Evolutionary conservation across 2,113 vertebrate species (phyloP), one percentile per base, ranked within the genome.

Genomic region (Prochilodus magdalenae): DNA sequence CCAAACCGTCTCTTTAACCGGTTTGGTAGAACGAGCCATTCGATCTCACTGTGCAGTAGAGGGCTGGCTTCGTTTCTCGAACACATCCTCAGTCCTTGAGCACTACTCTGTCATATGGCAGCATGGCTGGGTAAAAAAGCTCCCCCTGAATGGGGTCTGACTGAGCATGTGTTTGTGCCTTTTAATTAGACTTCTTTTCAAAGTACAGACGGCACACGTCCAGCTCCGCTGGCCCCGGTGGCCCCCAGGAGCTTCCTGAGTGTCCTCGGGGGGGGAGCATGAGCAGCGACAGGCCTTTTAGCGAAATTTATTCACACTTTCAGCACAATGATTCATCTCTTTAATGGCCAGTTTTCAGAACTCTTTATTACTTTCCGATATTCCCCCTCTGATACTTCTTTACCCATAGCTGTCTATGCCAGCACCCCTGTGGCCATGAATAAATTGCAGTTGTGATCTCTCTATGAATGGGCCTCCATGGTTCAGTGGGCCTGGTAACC

Each of bases 361-460:
- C 22, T 73, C 79, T 66, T 85, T 79, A 69, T 73, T 85, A 40
- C 70, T 69, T 62, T 78, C 22, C 30, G 44, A 80, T 63, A 70
- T 79, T 76, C 83, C 49, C 62, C 59, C 36, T 76, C 60, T 76
- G 63, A 63, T 60, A 67, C 65, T 49, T 75, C 36, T 33, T 26
- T 71, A 20, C 16, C 40, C 33, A 47, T 76, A 51, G 63, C 71
- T 57, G 71, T 69, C 57, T 60, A 59, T 77, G 77, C 55, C 77
- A 49, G n/a, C 10, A 2, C 51, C 67, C 73, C 40, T 75, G 75
- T 49, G 30, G 57, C 66, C n/a, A 80, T 65, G 57, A 76, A 80
- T 73, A 36, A 76, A 72, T 71, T 77, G 79, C 51, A 73, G 53
- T 49, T 69, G 65, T 47, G 30, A 59, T 75, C 67, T 53, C 13